phyloP scores from a whole-genome alignment of 2,797 vertebrate genomes.

The Gambelia wislizenii region DNA sequence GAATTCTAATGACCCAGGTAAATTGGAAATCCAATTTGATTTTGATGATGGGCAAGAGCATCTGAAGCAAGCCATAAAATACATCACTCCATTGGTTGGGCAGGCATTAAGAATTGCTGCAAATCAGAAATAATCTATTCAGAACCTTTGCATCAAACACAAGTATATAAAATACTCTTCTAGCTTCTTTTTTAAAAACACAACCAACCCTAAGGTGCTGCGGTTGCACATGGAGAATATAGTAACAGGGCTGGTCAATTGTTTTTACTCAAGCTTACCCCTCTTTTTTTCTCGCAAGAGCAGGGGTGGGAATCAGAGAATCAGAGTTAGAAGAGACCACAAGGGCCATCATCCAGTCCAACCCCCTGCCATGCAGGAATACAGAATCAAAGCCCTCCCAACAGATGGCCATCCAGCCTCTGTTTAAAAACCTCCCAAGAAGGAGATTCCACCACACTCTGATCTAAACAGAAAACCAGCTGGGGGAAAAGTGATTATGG shows the following conservation, averaged over 20 bases:
- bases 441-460: no score
- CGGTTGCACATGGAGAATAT: neutral
- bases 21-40: slow-evolving; percentile 7
- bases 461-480: no score
- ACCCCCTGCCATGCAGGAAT: no score
- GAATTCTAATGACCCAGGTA: neutral
- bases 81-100: neutral
- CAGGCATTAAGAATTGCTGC: neutral
- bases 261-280: neutral
- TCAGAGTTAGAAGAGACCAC: no score
- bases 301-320: neutral
- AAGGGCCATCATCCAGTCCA: no score
- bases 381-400: no score
- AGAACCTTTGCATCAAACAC: no score
- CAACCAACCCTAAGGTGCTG: neutral
- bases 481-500: neutral
- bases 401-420: no score
- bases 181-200: neutral
- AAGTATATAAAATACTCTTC: no score
- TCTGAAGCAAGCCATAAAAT: neutral
- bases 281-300: neutral
- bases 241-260: no score
- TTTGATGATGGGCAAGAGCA: neutral
- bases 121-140: no score
- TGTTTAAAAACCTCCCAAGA: no score